A percentile compares a stretch with the other conserved stretches of the same genome.
phyloP scores from a whole-genome alignment of 2,888 invertebrate genomes.

The Leptopilina syphax region DNA sequence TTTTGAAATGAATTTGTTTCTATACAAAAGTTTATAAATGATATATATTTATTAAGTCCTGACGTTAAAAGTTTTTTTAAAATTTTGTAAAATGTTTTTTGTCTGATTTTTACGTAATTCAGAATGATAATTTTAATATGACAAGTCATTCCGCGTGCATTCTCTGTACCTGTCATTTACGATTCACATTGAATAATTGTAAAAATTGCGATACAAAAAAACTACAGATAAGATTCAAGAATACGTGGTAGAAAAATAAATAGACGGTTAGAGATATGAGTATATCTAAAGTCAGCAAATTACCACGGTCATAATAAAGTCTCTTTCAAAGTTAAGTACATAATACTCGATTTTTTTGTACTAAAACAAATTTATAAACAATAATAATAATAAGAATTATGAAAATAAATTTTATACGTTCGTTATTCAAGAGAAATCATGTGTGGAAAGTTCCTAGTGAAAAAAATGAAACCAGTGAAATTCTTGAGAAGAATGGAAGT shows the following conservation, averaged over 20 bases:
- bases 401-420: background rate
- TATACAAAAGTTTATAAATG: no score
- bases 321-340: background rate
- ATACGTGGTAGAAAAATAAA: background rate
- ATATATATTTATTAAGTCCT: background rate
- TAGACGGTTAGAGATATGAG: background rate
- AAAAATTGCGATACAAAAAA: background rate
- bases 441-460: slow-evolving; percentile 10
- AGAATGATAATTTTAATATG: no score
- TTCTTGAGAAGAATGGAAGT: background rate
- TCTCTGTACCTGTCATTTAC: background rate
- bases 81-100: no score
- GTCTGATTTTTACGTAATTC: no score
- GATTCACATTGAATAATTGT: background rate
- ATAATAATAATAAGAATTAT: background rate
- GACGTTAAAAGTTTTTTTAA: no score
- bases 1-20: no score
- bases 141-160: no score
- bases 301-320: background rate
- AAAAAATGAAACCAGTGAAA: background rate
- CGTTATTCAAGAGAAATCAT: background rate
- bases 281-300: background rate
- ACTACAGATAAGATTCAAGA: background rate
- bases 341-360: background rate
- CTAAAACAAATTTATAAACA: background rate